These are phyloP conservation scores for Dissostichus mawsoni DNA, from an alignment of 2,113 vertebrate genomes.

Conservation along the genomic window DNA sequence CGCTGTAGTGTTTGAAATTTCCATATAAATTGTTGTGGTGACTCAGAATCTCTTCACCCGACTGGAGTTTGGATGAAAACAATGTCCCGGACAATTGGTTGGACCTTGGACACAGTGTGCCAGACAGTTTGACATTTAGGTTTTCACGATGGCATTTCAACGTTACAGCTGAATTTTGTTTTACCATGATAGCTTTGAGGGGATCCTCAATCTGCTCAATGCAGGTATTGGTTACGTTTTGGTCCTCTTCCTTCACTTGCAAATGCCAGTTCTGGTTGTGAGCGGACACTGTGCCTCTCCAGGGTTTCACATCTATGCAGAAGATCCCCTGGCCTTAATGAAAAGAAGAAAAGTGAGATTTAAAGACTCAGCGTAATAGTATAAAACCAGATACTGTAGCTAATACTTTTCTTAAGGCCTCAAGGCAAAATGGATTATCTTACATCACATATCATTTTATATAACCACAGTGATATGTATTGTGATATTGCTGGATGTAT, in stretches of 20 bases:
- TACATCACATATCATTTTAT: not conserved
- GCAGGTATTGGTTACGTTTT: constrained; percentile 76
- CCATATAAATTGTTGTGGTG: constrained; percentile 71
- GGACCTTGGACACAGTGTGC: constrained; percentile 54
- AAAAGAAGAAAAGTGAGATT: not conserved
- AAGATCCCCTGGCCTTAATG: constrained; percentile 79
- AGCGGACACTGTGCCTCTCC: constrained; percentile 73
- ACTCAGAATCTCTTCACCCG: constrained; percentile 70
- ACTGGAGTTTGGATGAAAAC: constrained; percentile 58
- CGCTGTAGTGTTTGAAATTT: constrained; percentile 64
- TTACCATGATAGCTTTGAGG: constrained; percentile 81
- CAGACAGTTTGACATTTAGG: constrained; percentile 67
- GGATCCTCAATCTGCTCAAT: constrained; percentile 81
- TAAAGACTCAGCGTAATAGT: not conserved
- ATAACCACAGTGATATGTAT: not conserved
- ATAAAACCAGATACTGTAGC: not conserved
- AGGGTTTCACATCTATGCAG: constrained; percentile 83
- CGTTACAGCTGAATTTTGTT: constrained; percentile 19
- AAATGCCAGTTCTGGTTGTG: constrained; percentile 77
- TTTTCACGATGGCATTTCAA: constrained; percentile 22
- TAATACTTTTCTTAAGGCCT: not conserved
- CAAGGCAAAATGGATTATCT: not conserved
- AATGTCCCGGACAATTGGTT: constrained; percentile 59
- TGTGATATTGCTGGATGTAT: not conserved
- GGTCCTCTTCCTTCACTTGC: constrained; percentile 73